phyloP scores from a whole-genome alignment of 2,797 vertebrate genomes.

The Macroramphosus scolopax region DNA sequence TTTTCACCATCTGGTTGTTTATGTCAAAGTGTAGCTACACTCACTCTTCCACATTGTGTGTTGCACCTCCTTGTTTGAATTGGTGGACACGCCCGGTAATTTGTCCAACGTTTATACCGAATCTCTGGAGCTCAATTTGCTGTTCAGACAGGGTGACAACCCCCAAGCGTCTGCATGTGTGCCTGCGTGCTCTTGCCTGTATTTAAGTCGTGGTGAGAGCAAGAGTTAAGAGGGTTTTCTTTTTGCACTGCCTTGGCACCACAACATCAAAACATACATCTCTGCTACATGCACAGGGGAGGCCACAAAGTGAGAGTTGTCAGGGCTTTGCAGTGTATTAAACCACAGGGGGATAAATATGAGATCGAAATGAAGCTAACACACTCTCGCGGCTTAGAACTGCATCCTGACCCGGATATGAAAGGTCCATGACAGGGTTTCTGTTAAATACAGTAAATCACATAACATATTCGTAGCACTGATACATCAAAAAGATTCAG shows the following conservation, averaged over 20 bases:
- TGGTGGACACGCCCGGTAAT: slow-evolving; percentile 36
- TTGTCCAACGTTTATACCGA: slow-evolving; percentile 30
- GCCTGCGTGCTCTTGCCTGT: slow-evolving; percentile 14
- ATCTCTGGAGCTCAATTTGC: slow-evolving; percentile 58
- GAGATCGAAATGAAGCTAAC: slow-evolving; percentile 21
- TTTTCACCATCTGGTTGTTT: too few relatives aligned
- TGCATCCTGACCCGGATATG: too few relatives aligned
- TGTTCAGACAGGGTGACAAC: slow-evolving; percentile 64
- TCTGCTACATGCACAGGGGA: slow-evolving; percentile 18
- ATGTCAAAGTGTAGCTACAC: too few relatives aligned
- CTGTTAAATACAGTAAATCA: too few relatives aligned
- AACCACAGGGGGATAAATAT: slow-evolving; percentile 30
- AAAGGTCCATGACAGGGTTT: too few relatives aligned
- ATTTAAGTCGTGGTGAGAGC: slow-evolving; percentile 12
- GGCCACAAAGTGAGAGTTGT: slow-evolving; percentile 41
- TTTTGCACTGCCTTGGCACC: slow-evolving; percentile 29
- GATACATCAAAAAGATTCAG: too few relatives aligned
- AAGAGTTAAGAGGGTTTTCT: slow-evolving; percentile 50
- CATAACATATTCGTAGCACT: too few relatives aligned
- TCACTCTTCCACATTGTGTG: too few relatives aligned
- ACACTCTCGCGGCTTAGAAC: too few relatives aligned
- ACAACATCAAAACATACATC: slow-evolving; percentile 39
- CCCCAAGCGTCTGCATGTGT: slow-evolving; percentile 26
- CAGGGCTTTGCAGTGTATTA: slow-evolving; percentile 45
- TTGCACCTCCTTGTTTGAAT: too few relatives aligned